Conservation (phyloP, 2,888 invertebrate genomes). For the Parascotia fuliginaria region DNA sequence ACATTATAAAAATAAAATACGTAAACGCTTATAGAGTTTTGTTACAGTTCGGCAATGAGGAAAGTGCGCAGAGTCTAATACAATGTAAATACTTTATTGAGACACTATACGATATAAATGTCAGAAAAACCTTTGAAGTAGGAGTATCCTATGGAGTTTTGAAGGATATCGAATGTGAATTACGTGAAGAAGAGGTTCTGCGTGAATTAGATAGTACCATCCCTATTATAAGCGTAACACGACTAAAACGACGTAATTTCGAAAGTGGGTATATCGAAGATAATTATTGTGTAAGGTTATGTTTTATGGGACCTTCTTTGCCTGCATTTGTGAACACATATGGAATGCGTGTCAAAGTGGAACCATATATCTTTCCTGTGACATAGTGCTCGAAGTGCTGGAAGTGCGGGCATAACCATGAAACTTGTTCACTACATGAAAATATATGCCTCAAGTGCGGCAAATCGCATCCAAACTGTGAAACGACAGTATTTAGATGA, state of each 20-base stretch:
- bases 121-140: neutral
- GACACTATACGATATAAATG: neutral
- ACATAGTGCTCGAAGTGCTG: no score
- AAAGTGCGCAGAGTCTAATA: neutral
- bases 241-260: neutral
- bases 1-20: neutral
- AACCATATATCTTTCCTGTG: no score
- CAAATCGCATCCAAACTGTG: neutral
- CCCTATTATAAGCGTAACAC: neutral
- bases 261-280: neutral
- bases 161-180: neutral
- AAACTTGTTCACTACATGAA: no score
- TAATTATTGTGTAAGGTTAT: neutral
- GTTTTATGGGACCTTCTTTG: neutral
- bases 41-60: neutral
- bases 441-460: neutral
- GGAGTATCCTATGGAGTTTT: neutral
- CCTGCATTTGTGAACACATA: neutral
- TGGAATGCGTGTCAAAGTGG: neutral
- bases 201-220: neutral
- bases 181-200: neutral
- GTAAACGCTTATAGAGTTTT: neutral
- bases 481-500: neutral
- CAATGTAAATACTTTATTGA: neutral
- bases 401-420: no score